A percentile compares a stretch with the other conserved stretches of the same genome.
phyloP scores from a whole-genome alignment of 2,113 vertebrate genomes.

The Cebus imitator region DNA sequence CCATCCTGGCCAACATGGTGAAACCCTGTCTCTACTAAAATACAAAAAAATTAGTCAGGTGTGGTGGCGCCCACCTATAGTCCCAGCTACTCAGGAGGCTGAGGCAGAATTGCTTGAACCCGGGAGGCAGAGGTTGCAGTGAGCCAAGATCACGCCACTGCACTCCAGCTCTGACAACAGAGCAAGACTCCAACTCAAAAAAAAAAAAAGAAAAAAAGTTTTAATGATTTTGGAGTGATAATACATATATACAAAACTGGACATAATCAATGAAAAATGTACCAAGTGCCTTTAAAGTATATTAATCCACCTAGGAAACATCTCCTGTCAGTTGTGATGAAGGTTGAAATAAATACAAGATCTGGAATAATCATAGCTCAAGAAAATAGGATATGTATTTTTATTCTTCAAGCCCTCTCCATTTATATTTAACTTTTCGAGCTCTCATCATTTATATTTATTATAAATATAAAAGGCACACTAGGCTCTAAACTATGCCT shows the following conservation, averaged over 20 bases:
- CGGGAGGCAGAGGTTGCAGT: no score
- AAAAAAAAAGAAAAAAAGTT: not conserved
- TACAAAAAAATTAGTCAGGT: no score
- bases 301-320: not conserved
- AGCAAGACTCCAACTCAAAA: not conserved
- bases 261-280: not conserved
- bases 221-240: not conserved
- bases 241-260: not conserved
- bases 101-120: no score
- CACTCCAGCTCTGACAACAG: no score
- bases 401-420: not conserved
- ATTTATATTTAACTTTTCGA: not conserved
- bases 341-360: not conserved
- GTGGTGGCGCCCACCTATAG: no score
- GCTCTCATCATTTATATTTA: no score
- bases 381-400: not conserved
- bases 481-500: not conserved
- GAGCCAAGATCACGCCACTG: no score
- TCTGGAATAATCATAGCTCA: not conserved
- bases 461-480: not conserved
- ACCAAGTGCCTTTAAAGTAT: not conserved
- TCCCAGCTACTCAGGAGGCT: no score
- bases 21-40: no score
- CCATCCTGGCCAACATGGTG: no score
- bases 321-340: not conserved